These are phyloP conservation scores for Zeugodacus cucurbitae DNA, from an alignment of 1,140 invertebrate species.

Conservation along the genomic window DNA sequence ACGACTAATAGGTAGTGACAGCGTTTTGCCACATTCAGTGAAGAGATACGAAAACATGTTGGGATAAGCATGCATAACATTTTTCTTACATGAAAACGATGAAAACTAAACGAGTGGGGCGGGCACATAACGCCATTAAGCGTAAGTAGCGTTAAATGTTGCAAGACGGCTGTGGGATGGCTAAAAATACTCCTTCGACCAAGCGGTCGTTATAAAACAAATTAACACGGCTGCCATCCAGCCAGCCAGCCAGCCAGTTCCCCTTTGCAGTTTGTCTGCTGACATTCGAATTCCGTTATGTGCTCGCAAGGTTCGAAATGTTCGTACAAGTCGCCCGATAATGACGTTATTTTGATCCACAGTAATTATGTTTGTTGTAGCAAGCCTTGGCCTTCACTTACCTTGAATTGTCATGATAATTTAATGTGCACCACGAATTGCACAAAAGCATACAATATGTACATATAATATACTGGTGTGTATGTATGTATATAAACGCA, in stretches of 20 bases:
- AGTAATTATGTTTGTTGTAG: conserved; percentile 43
- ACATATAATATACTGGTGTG: background rate
- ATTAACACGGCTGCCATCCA: background rate
- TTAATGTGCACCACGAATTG: conserved; percentile 31
- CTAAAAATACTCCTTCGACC: background rate
- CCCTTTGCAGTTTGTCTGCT: background rate
- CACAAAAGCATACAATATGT: too few relatives aligned
- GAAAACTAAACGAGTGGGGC: background rate
- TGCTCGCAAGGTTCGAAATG: background rate
- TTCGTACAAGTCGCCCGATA: background rate
- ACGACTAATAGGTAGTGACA: conserved; percentile 9
- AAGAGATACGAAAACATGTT: background rate
- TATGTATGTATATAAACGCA: too few relatives aligned
- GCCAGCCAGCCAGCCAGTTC: background rate
- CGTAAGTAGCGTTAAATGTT: background rate
- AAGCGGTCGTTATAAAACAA: background rate
- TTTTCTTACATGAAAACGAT: background rate
- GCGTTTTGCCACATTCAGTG: background rate
- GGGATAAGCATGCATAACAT: background rate
- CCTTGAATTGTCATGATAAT: conserved; percentile 55
- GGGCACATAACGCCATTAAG: background rate
- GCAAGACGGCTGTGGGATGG: background rate
- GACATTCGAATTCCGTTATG: background rate
- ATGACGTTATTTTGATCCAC: conserved; percentile 16
- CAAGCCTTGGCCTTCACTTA: conserved; percentile 65